phyloP scores from a whole-genome alignment of 2,888 invertebrate species.

The Eristalis tenax region DNA sequence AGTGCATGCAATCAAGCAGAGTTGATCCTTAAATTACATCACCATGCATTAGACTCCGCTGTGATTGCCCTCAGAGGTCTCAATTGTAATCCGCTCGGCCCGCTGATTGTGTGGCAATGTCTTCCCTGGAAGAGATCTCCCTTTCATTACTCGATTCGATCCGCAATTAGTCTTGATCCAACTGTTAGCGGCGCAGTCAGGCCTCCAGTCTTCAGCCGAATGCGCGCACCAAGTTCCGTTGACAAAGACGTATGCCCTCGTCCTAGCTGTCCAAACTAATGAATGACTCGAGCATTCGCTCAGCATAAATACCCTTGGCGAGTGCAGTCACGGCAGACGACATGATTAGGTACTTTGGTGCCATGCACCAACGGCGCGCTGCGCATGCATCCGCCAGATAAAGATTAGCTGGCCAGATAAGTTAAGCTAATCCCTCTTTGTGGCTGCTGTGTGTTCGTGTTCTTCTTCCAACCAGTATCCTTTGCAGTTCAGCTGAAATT shows the following conservation, averaged over 20 bases:
- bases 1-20: neutral
- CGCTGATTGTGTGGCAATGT: neutral
- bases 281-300: constrained; percentile 45
- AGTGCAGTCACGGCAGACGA: constrained; percentile 57
- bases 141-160: constrained; percentile 21
- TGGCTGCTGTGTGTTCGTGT: constrained; percentile 11
- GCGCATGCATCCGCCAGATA: constrained; percentile 41
- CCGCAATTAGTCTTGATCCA: constrained; percentile 42
- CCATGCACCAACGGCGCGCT: constrained; percentile 27
- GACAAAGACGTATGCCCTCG: constrained; percentile 54
- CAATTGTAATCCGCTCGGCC: neutral
- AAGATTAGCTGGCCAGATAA: constrained; percentile 59
- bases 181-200: neutral
- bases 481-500: constrained; percentile 49
- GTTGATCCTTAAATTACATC: neutral
- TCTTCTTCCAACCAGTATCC: constrained; percentile 11
- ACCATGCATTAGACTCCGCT: neutral
- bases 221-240: constrained; percentile 11
- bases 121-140: constrained; percentile 1
- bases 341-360: constrained; percentile 59
- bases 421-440: constrained; percentile 57
- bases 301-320: constrained; percentile 39
- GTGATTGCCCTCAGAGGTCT: neutral
- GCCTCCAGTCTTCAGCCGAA: neutral
- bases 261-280: constrained; percentile 49